phyloP scores from a whole-genome alignment of 2,888 invertebrate species.

The Limnephilus marmoratus region DNA sequence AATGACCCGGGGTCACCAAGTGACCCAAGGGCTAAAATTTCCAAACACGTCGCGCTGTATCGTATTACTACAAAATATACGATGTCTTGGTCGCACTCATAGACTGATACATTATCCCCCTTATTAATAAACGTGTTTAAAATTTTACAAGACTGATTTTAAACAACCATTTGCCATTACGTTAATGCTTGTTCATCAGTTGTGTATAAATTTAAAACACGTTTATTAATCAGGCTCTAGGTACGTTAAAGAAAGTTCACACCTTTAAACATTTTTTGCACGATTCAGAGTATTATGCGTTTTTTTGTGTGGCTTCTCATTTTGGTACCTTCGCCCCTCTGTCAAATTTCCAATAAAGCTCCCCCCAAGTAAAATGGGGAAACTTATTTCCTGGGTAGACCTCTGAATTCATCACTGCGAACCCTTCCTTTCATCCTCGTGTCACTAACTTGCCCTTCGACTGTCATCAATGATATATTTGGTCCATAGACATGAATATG shows the following conservation, averaged over 20 bases:
- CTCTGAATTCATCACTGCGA: conserved; percentile 18
- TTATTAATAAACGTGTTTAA: too few species aligned
- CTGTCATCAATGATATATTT: conserved; percentile 31
- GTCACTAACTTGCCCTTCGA: conserved; percentile 31
- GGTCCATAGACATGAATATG: conserved; percentile 6
- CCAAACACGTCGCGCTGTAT: conserved; percentile 19
- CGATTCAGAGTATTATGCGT: neutral
- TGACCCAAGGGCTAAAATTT: conserved; percentile 25
- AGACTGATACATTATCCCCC: too few species aligned
- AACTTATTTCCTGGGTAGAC: conserved; percentile 19
- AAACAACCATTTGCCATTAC: too few species aligned
- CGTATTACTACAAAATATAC: conserved; percentile 13
- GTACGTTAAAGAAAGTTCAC: neutral
- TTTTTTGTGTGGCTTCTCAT: neutral
- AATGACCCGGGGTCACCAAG: conserved; percentile 33
- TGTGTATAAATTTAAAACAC: too few species aligned
- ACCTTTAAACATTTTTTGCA: neutral
- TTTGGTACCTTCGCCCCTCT: neutral
- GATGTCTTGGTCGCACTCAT: neutral
- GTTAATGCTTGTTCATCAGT: too few species aligned
- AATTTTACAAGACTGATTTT: too few species aligned
- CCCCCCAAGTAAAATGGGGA: neutral
- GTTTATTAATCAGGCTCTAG: too few species aligned
- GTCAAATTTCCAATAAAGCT: conserved; percentile 15
- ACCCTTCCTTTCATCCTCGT: conserved; percentile 27